Base-by-base conservation (phyloP, 2,888 invertebrate species). In the Lasioglossum oenotherae region DNA sequence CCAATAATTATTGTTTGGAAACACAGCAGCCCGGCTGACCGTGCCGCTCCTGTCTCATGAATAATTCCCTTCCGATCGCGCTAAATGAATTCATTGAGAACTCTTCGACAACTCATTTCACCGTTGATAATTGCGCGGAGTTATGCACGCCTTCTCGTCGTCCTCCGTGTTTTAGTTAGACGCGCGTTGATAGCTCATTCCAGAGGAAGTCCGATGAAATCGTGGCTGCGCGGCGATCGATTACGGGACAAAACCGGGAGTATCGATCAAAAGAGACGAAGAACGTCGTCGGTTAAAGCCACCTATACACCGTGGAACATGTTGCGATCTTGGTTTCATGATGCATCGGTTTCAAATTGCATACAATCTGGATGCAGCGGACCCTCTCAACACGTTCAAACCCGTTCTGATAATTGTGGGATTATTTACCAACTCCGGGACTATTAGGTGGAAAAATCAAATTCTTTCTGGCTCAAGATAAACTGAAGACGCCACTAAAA, bases 71-170 rank as follows among this genome's bases (percentile, higher is more conserved):
- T 31, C 16, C 16, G 44, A 69, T 38, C 2, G 1, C 31, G n/a
- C 27, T n/a, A 19, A 76, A 83, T 81, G 31, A 46, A 72, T 75
- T 60, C 2, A 71, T 44, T 27, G 19, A 19, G 35, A 46, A 67
- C 38, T 46, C 19, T 23, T 64, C 46, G 35, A 19, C 38, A 19
- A 46, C 46, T 77, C 35, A 67, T 77, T 77, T 60, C 38, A 31
- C 31, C 49, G 19, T 19, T 16, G 41, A 76, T 31, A 16, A 71
- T 23, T n/a, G 35, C 46, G 35, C 44, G 44, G 16, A 71, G 74
- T 75, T 80, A 31, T 74, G 46, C 74, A 31, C 49, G 38, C 38
- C 38, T 73, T 69, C 38, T 23, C 74, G 19, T 44, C 81, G n/a
- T 10, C 44, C 38, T 4, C 16, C 27, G n/a, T n/a, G 23, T 64